Evolutionary conservation across 1,140 invertebrate species (phyloP), one percentile per base, ranked within the genome.

Genomic region (Rhopalosiphum padi): DNA sequence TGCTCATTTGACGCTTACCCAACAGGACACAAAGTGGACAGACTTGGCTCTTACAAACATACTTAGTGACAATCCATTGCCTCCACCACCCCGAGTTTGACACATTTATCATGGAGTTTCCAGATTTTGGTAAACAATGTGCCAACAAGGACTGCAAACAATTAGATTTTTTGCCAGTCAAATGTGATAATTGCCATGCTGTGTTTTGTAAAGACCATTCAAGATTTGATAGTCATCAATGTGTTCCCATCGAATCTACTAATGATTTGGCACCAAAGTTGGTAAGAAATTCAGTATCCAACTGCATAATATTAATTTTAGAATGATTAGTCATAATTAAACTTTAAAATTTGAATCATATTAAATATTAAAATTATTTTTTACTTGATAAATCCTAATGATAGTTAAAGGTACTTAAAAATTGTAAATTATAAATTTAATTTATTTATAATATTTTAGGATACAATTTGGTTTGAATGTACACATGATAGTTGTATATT

Each of bases 11-110:
- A 99, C 98, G 7, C 95, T 99, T 0, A 98, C 97, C 95, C 98
- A 99, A 95, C 97, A 99, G 95, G 98, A 98, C 95, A 97, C 98
- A 95, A 98, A 98, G 96, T 98, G 98, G 98, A 96, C 96, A 90
- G 98, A 98, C 95, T 95, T 98, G 93, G 97, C 97, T 83, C 95
- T 98, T 41, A 96, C 96, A 48, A 96, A 93, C 15, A 93, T 93
- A 85, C 43, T 85, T 8, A 86, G 82, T 55, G 91, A 93, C 25
- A 93, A 93, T 53, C 91, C 91, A 30, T 93, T 93, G 37, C 91
- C 91, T 43, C 91, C 91, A 22, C 91, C 91, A 23, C 91, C 91
- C 2, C 41, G 82, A 85, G 0, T 41, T 93, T 93, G 35, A 85
- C 23, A 43, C 7, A 37, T 53, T 53, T 3, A 94, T 46, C 93